Percentiles rank a stretch among this genome's conserved stretches.
These are phyloP conservation scores for Clamator glandarius DNA, from an alignment of 2,797 vertebrate genomes.

Conservation along the genomic window DNA sequence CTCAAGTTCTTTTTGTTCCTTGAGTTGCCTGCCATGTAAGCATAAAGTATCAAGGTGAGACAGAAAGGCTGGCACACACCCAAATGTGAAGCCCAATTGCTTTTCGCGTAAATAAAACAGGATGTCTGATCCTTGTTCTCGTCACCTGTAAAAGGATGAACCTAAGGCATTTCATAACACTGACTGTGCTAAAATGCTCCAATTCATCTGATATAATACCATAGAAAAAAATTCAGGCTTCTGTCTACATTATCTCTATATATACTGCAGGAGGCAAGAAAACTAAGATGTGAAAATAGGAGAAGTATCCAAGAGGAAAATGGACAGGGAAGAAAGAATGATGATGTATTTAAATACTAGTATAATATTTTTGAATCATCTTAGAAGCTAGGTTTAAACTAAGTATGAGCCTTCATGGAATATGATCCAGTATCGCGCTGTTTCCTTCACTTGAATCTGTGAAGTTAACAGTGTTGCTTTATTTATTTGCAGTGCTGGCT, in stretches of 20 bases:
- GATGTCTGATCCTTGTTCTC: background rate
- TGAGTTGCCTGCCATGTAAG: background rate
- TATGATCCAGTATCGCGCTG: background rate
- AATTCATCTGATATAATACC: background rate
- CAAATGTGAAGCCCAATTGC: background rate
- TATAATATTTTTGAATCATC: background rate
- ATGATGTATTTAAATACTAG: background rate
- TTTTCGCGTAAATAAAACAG: slow-evolving; percentile 23
- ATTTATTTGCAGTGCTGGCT: background rate
- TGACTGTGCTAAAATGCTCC: background rate
- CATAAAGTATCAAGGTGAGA: background rate
- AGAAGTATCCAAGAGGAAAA: background rate
- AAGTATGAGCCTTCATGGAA: background rate
- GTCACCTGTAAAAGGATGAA: background rate
- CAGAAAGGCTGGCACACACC: background rate
- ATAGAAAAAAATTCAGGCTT: background rate
- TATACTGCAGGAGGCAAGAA: background rate
- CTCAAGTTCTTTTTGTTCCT: background rate
- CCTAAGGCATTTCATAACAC: background rate
- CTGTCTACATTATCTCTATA: background rate
- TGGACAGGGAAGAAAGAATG: background rate
- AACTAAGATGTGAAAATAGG: background rate
- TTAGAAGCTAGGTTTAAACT: background rate
- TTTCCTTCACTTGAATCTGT: background rate
- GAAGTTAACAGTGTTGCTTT: background rate